These are phyloP conservation scores for Himalopsyche tibetana DNA, from an alignment of 2,888 invertebrate genomes.

Conservation along the genomic window DNA sequence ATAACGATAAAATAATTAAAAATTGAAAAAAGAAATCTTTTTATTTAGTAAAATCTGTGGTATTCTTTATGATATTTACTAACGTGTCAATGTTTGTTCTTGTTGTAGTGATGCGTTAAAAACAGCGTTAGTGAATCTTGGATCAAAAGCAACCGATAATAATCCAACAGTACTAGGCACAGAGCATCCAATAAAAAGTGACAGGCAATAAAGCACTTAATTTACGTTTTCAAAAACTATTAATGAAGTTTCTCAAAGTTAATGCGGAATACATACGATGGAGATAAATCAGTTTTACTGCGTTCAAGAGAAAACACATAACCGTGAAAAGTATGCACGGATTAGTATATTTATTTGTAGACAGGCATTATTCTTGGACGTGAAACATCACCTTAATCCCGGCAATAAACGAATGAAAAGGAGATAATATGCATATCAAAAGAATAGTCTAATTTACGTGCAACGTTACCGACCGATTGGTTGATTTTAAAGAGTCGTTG, in stretches of 20 bases:
- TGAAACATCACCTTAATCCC: neutral
- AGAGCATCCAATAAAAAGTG: conserved; percentile 14
- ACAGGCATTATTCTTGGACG: neutral
- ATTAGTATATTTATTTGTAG: neutral
- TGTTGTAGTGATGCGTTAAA: too few relatives aligned
- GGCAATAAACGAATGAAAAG: neutral
- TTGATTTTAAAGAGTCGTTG: too few relatives aligned
- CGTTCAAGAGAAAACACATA: conserved; percentile 36
- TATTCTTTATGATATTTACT: too few relatives aligned
- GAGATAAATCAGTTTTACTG: conserved; percentile 26
- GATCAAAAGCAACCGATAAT: neutral
- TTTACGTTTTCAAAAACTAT: conserved; percentile 18
- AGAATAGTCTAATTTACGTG: too few relatives aligned
- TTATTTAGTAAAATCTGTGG: too few relatives aligned
- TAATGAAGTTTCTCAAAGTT: conserved; percentile 21
- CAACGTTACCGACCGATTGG: too few relatives aligned
- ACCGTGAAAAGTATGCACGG: conserved; percentile 1
- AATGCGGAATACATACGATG: conserved; percentile 2
- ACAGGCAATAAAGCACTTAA: conserved; percentile 27
- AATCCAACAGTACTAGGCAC: neutral
- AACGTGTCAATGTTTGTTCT: too few relatives aligned
- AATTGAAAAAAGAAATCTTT: too few relatives aligned
- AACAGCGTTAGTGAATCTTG: neutral
- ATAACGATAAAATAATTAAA: too few relatives aligned
- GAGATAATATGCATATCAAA: neutral